Base-by-base conservation (phyloP, 2,113 vertebrate species). In the Brienomyrus longianalis region DNA sequence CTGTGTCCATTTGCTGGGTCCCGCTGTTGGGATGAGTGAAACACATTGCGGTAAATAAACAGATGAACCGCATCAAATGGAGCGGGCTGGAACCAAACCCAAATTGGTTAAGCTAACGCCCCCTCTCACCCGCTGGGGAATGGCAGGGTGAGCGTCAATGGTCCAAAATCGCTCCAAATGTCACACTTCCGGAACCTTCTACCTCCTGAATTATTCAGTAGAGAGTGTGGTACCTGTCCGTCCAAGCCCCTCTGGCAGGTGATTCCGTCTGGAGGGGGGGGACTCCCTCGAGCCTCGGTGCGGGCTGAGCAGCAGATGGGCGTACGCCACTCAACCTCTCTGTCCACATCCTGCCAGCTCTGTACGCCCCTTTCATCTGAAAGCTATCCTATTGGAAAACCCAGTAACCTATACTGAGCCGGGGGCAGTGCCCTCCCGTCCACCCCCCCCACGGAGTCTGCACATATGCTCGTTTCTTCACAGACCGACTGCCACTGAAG, bases 171-270 rank as follows among this genome's bases (percentile, higher is more conserved):
- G 21, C 54, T 80, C 51, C 23, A n/a, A 31, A 52, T 62, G 35
- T 13, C 66, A 39, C 0, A 27, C 50, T 23, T 83, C 77, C 19
- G 83, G 83, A 59, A 84, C 90, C 90, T 47, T 87, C 88, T 89
- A 80, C 89, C 23, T 56, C 88, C 92, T 86, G 95, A 94, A 95
- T 94, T 93, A 94, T 92, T 88, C 88, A 90, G 83, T 91, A 90
- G 92, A 83, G 51, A 91, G 88, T 89, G 35, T 39, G 35, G 35
- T 89, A 90, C 93, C 70, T 70, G 91, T 88, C 62, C 90, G 85
- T 87, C 47, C 3, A 89, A 86, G 92, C 91, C 62, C 52, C 54
- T 48, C 83, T 92, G 90, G 90, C 93, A 92, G 95, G 83, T 90
- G 27, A 87, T 52, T 87, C 35, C 10, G 39, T 21, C 47, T 17